These are phyloP conservation scores for Mythimna ferrago DNA, from an alignment of 2,888 invertebrate genomes.

Conservation along the genomic window DNA sequence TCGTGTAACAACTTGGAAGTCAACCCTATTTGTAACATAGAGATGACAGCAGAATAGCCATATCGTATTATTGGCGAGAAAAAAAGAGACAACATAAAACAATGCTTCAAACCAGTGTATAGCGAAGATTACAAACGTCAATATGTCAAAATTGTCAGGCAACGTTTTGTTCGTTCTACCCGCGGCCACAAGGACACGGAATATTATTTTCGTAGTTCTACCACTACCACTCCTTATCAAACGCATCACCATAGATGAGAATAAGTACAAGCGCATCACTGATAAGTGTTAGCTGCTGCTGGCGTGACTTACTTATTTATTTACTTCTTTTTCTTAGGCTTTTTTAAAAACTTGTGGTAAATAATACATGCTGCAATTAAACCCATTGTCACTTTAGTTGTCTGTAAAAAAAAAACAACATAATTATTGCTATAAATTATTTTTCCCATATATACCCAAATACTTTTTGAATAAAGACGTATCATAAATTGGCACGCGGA, in stretches of 20 bases:
- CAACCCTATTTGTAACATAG: slow-evolving; percentile 36
- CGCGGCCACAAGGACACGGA: no score
- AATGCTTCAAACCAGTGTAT: slow-evolving; percentile 37
- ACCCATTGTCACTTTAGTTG: slow-evolving; percentile 83
- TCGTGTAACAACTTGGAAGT: slow-evolving; percentile 15
- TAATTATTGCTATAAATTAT: neutral
- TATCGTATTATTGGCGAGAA: neutral
- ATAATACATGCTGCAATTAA: slow-evolving; percentile 77
- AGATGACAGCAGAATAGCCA: slow-evolving; percentile 55
- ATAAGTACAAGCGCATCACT: no score
- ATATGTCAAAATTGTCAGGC: slow-evolving; percentile 30
- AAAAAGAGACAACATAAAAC: slow-evolving; percentile 47
- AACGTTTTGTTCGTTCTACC: slow-evolving; percentile 40
- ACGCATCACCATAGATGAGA: no score
- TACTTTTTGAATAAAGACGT: neutral
- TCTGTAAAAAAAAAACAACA: slow-evolving; percentile 74
- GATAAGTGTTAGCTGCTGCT: no score
- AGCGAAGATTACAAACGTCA: neutral
- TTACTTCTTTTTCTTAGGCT: slow-evolving; percentile 65
- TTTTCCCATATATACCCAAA: neutral
- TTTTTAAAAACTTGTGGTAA: slow-evolving; percentile 80
- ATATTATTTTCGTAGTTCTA: no score
- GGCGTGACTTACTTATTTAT: neutral
- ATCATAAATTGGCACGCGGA: no score
- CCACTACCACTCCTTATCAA: no score